A percentile compares a stretch with the other conserved stretches of the same genome.
Conservation (phyloP, 2,888 invertebrate species). For the Dasysyrphus tricinctus region DNA sequence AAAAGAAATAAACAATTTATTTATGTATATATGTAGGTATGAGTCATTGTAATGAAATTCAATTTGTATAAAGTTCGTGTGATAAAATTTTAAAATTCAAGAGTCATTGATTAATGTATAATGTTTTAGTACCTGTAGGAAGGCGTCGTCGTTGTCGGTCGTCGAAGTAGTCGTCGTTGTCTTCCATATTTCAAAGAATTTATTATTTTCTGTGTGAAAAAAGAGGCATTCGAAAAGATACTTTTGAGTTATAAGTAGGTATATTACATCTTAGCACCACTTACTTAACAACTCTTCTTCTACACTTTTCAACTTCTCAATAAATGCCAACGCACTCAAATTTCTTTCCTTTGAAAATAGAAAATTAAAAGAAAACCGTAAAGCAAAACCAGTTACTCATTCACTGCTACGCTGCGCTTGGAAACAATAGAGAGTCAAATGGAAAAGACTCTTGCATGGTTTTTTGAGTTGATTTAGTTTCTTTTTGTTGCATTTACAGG, state of each 20-base stretch:
- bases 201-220: slow-evolving; percentile 1
- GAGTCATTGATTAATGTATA: background rate
- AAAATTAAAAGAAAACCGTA: slow-evolving; percentile 57
- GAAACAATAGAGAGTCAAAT: slow-evolving; percentile 32
- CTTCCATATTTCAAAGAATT: background rate
- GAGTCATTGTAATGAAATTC: slow-evolving; percentile 28
- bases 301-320: slow-evolving; percentile 23
- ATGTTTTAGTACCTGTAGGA: background rate
- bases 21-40: background rate
- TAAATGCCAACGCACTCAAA: slow-evolving; percentile 40
- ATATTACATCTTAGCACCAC: slow-evolving; percentile 5
- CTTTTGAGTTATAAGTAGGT: background rate
- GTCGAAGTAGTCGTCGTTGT: background rate
- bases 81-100: slow-evolving; percentile 24
- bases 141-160: background rate
- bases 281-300: slow-evolving; percentile 24
- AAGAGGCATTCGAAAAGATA: slow-evolving; percentile 9
- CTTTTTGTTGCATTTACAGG: slow-evolving; percentile 17
- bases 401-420: slow-evolving; percentile 9
- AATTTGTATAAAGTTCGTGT: slow-evolving; percentile 15
- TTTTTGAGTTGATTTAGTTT: slow-evolving; percentile 27
- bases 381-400: slow-evolving; percentile 46
- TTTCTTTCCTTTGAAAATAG: slow-evolving; percentile 44
- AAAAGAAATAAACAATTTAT: background rate
- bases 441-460: background rate